Percentiles rank a stretch among this genome's conserved stretches.
Evolutionary conservation across 2,797 vertebrate species (phyloP).

Genomic region (Anabacerthia variegaticeps): DNA sequence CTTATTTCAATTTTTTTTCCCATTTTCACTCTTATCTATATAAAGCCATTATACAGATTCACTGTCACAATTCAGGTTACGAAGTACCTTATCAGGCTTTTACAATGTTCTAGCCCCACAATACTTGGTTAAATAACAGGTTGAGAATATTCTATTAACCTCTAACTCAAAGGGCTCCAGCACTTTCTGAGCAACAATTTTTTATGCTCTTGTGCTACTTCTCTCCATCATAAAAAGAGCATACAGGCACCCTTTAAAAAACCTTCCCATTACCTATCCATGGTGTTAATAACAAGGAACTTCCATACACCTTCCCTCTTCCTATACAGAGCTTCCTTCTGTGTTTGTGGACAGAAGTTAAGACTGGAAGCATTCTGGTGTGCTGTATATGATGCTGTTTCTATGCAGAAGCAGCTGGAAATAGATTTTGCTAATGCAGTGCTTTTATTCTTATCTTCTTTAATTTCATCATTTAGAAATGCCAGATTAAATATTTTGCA

Average conservation of each 20-base stretch:
- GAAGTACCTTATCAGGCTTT: neutral
- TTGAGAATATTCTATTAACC: neutral
- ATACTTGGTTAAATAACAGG: neutral
- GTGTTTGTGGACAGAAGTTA: neutral
- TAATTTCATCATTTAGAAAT: slow-evolving; percentile 46
- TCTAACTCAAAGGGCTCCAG: neutral
- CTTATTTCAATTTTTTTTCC: neutral
- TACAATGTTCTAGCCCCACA: neutral
- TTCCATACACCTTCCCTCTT: neutral
- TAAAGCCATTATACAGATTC: neutral
- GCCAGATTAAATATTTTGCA: slow-evolving; percentile 25
- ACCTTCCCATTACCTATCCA: neutral
- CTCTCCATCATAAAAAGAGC: neutral
- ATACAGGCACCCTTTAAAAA: neutral
- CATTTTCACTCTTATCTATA: neutral
- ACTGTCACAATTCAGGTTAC: neutral
- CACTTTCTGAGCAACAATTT: neutral
- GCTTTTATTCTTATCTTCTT: slow-evolving; percentile 42
- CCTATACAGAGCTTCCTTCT: neutral
- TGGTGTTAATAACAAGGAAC: neutral
- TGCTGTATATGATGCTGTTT: neutral
- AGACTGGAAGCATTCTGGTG: neutral
- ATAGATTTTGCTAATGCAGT: slow-evolving; percentile 45
- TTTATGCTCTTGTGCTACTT: neutral
- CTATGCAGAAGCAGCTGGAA: slow-evolving; percentile 19